These are phyloP conservation scores for Drosophila lacicola DNA, from an alignment of 2,888 invertebrate species.

Conservation along the genomic window DNA sequence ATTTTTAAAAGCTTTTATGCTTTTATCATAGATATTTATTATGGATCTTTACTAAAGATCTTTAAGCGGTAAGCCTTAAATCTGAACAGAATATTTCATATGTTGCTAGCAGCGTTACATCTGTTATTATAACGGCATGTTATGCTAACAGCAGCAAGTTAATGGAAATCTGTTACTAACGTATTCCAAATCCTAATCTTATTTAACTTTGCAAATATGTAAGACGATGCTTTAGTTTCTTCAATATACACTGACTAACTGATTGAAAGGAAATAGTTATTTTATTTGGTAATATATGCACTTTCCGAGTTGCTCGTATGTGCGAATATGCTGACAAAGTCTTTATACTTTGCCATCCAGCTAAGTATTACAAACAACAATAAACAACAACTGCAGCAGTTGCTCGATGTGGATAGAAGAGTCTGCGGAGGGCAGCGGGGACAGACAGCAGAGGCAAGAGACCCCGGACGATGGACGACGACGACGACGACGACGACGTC, in stretches of 20 bases:
- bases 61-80: too few relatives aligned
- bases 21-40: too few relatives aligned
- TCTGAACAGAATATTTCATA: too few relatives aligned
- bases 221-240: too few relatives aligned
- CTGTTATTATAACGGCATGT: too few relatives aligned
- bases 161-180: too few relatives aligned
- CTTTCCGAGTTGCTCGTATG: background rate
- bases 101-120: too few relatives aligned
- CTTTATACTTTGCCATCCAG: slow-evolving; percentile 38
- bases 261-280: background rate
- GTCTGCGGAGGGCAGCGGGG: slow-evolving; percentile 21
- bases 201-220: too few relatives aligned
- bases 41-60: too few relatives aligned
- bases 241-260: background rate
- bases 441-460: slow-evolving; percentile 6
- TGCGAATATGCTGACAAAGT: slow-evolving; percentile 30
- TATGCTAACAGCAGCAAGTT: too few relatives aligned
- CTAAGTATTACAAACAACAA: slow-evolving; percentile 51
- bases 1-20: too few relatives aligned
- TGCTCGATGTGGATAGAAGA: slow-evolving; percentile 22
- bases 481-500: slow-evolving; percentile 64
- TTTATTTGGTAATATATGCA: background rate
- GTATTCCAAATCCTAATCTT: too few relatives aligned
- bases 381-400: slow-evolving; percentile 44
- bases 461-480: slow-evolving; percentile 31